phyloP scores from a whole-genome alignment of 1,140 invertebrate genomes.

The Drosophila orena region DNA sequence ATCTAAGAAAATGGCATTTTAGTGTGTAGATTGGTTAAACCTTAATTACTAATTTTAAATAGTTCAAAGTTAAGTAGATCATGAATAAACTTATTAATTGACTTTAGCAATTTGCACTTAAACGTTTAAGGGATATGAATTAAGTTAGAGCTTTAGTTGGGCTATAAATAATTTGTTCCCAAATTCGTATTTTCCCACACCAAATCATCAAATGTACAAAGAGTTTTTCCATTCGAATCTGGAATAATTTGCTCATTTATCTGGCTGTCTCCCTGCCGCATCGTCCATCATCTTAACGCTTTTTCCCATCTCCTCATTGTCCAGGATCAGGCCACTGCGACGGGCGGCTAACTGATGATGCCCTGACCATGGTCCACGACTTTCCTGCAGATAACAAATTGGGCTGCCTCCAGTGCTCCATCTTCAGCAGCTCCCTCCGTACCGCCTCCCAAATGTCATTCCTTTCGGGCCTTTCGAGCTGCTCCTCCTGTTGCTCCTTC shows the following conservation, averaged over 20 bases:
- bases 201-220: background rate
- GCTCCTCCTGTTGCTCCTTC: conserved; percentile 27
- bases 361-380: conserved; percentile 55
- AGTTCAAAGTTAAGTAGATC: no score
- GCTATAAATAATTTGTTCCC: conserved; percentile 12
- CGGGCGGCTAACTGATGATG: conserved; percentile 47
- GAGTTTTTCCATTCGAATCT: conserved; percentile 26
- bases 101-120: no score
- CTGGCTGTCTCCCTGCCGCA: conserved; percentile 30
- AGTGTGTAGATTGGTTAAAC: no score
- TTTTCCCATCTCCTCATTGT: conserved; percentile 1
- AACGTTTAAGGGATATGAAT: no score
- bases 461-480: conserved; percentile 7
- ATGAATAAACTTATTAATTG: no score
- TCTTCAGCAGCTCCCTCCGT: conserved; percentile 6
- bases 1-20: no score
- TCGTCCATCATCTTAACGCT: conserved; percentile 37
- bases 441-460: conserved; percentile 13
- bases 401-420: conserved; percentile 41
- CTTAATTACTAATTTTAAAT: no score
- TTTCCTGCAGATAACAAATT: conserved; percentile 71
- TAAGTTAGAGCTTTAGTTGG: background rate
- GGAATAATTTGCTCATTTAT: conserved; percentile 45
- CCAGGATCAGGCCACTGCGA: conserved; percentile 27
- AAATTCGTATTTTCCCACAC: conserved; percentile 13